A percentile compares a stretch with the other conserved stretches of the same genome.
phyloP scores from a whole-genome alignment of 2,888 invertebrate species.

The Dolomedes plantarius region DNA sequence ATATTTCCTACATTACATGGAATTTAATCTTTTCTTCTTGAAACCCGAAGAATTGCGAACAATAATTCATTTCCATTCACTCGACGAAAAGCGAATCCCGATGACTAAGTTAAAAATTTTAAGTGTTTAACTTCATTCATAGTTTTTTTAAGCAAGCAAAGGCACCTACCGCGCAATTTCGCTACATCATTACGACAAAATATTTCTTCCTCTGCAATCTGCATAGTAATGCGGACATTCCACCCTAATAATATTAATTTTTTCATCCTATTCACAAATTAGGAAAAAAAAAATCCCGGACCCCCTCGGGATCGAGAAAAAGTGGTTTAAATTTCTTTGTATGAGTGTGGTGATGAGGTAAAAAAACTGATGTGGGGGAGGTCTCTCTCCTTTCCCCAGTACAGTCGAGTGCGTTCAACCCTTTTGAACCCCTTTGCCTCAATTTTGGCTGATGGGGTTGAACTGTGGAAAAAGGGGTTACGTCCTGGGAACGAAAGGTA shows the following conservation, averaged over 20 bases:
- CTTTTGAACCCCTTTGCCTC: constrained; percentile 58
- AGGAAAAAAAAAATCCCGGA: constrained; percentile 21
- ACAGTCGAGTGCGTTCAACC: constrained; percentile 63
- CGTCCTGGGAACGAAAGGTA: neutral
- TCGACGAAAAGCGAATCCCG: too few relatives aligned
- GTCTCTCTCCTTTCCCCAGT: neutral
- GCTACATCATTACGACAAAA: neutral
- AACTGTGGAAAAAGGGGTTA: constrained; percentile 25
- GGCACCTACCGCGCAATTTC: neutral
- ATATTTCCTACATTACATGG: too few relatives aligned
- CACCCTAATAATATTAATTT: constrained; percentile 49
- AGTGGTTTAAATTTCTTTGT: constrained; percentile 29
- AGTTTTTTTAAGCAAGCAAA: neutral
- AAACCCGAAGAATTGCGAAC: too few relatives aligned
- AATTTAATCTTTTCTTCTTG: too few relatives aligned
- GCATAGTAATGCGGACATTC: constrained; percentile 52
- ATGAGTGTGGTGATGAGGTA: neutral
- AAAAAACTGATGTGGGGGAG: constrained; percentile 38
- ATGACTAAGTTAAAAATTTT: neutral
- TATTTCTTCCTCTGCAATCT: constrained; percentile 27
- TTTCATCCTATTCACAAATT: constrained; percentile 43
- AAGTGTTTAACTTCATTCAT: neutral
- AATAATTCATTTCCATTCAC: too few relatives aligned
- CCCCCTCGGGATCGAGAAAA: constrained; percentile 28
- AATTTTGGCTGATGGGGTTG: constrained; percentile 59